A percentile compares a stretch with the other conserved stretches of the same genome.
Conservation (phyloP, 2,113 vertebrate species). For the Cromileptes altivelis region DNA sequence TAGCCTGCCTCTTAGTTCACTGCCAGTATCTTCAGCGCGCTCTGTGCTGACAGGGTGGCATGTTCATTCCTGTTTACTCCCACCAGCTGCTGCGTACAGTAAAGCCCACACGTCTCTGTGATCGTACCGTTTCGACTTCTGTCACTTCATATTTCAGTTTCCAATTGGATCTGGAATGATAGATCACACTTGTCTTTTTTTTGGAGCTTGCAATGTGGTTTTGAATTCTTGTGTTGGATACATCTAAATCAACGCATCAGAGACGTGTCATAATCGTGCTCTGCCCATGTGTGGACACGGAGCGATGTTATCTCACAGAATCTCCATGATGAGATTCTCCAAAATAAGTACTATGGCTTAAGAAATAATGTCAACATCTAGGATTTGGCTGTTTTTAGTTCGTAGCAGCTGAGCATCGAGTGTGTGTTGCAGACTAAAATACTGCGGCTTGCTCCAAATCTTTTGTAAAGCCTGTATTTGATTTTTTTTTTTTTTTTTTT, state of each 20-base stretch:
- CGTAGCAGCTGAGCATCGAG: constrained; percentile 10
- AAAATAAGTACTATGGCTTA: constrained; percentile 23
- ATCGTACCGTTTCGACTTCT: constrained; percentile 29
- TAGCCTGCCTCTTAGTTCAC: constrained; percentile 39
- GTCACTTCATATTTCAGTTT: constrained; percentile 42
- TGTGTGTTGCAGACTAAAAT: constrained; percentile 51
- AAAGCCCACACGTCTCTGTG: constrained; percentile 48
- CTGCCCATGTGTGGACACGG: constrained; percentile 38
- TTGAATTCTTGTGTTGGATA: background rate
- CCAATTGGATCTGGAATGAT: constrained; percentile 6
- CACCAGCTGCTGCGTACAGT: constrained; percentile 62
- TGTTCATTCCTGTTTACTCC: constrained; percentile 63
- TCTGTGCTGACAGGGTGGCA: constrained; percentile 57
- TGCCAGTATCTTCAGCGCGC: constrained; percentile 41
- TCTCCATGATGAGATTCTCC: constrained; percentile 32
- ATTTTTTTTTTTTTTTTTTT: constrained; percentile 26
- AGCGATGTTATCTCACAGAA: constrained; percentile 9
- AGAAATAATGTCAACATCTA: constrained; percentile 48
- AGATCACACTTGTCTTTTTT: background rate
- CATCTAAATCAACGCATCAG: background rate
- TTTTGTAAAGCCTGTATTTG: constrained; percentile 44
- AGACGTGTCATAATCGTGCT: constrained; percentile 6
- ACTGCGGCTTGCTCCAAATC: constrained; percentile 40
- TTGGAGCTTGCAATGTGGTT: background rate
- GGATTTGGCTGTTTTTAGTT: constrained; percentile 39